Evolutionary conservation across 2,113 vertebrate genomes (phyloP).

Genomic region (Narcine bancroftii): DNA sequence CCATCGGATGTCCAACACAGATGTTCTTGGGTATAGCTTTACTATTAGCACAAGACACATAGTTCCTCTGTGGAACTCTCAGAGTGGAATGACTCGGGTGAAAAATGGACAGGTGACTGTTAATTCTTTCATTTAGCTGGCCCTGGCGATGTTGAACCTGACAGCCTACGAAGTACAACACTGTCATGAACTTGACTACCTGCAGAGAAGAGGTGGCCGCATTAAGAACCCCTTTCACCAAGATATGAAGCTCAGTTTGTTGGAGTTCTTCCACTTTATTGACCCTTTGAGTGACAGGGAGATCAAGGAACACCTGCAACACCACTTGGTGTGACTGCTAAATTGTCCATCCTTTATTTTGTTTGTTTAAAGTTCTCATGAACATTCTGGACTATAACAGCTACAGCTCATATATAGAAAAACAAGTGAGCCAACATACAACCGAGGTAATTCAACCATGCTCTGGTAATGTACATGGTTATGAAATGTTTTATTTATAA

Average conservation of each 20-base stretch:
- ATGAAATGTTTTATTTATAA: too few relatives aligned
- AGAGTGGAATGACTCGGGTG: neutral
- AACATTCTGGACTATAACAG: neutral
- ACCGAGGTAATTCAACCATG: neutral
- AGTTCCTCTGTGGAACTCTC: neutral
- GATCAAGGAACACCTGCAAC: neutral
- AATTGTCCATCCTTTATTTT: neutral
- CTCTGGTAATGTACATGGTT: too few relatives aligned
- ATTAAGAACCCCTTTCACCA: neutral
- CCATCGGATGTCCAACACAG: neutral
- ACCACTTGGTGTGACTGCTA: neutral
- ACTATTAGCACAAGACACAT: neutral
- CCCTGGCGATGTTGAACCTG: constrained; percentile 16
- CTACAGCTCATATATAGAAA: too few relatives aligned
- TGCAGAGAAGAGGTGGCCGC: neutral
- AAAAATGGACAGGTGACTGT: neutral
- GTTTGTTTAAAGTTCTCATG: neutral
- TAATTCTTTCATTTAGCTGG: neutral
- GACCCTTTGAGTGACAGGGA: neutral
- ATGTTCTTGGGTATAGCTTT: neutral
- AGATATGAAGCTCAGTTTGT: neutral
- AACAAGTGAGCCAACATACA: too few relatives aligned
- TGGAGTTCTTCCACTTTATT: constrained; percentile 19
- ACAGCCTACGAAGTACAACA: neutral
- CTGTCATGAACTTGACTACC: neutral